These are phyloP conservation scores for Serinus canaria DNA, from an alignment of 2,113 vertebrate species.

Conservation along the genomic window DNA sequence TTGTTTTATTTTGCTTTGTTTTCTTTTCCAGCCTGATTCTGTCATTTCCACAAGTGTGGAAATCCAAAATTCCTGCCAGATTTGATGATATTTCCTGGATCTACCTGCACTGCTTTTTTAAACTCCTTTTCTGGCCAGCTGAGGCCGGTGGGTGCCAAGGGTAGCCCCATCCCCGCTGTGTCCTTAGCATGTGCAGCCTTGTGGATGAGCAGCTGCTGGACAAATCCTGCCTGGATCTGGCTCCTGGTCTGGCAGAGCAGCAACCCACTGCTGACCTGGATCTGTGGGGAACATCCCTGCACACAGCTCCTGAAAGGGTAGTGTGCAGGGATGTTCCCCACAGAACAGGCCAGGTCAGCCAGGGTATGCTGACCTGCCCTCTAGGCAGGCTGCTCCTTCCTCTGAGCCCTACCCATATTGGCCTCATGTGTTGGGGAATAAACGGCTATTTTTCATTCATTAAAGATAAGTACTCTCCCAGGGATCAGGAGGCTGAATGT, in stretches of 20 bases:
- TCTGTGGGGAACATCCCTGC: background rate
- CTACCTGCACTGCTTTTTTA: accelerated
- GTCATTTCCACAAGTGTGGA: background rate
- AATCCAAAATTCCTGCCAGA: background rate
- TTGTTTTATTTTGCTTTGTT: background rate
- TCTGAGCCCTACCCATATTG: accelerated
- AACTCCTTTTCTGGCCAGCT: background rate
- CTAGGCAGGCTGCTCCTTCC: background rate
- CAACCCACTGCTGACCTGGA: background rate
- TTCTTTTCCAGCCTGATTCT: background rate
- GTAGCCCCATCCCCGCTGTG: accelerated
- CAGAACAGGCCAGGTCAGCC: no score
- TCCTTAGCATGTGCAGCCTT: accelerated
- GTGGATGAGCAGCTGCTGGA: background rate
- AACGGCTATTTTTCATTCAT: background rate
- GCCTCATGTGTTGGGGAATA: background rate
- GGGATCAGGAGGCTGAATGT: background rate
- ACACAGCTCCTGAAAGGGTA: accelerated
- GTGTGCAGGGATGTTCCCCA: no score
- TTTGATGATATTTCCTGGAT: background rate
- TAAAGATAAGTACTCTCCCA: background rate
- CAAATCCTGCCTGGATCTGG: background rate
- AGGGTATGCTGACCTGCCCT: background rate
- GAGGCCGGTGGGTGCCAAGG: accelerated
- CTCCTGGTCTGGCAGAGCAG: background rate